Evolutionary conservation across 2,113 vertebrate species (phyloP), one percentile per base, ranked within the genome.

Genomic region (Nymphicus hollandicus): DNA sequence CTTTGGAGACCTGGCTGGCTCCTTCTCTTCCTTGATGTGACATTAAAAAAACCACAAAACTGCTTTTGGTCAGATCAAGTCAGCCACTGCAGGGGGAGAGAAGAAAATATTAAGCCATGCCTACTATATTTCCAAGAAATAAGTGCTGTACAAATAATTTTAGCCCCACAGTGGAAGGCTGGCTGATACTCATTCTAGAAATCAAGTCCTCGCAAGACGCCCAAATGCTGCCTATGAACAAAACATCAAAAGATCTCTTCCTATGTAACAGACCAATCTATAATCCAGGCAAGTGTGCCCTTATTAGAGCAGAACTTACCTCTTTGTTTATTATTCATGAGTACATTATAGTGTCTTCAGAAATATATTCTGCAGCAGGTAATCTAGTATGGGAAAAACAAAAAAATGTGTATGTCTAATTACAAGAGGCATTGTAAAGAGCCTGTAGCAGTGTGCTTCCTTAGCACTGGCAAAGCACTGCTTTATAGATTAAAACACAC

Each of bases 401-500:
- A 79, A 77, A 37, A 86, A 88, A 58, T 20, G 70, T 0, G 0
- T 68, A 39, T 7, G 5, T 50, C 88, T 96, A 82, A 94, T 91
- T 81, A 55, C 43, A 86, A 65, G 31, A 55, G 92, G 64, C 82
- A 81, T 46, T 70, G 88, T 91, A 89, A 92, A 84, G 73, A 35
- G 69, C 44, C 47, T 65, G n/a, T 65, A 77, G n/a, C 81, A 85
- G 33, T 4, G 1, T 24, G 64, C 50, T 74, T 92, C 88, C 70
- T 77, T 73, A 65, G 88, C 72, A 82, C 56, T 50, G 52, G 50
- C 11, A 31, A 81, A 60, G 41, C 18, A 49, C 83, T 93, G 72
- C 86, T 69, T 94, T 95, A 88, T 81, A 93, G 93, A 96, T 91
- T 88, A 73, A 31, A 49, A 46, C 73, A n/a, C n/a, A n/a, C n/a